These are phyloP conservation scores for Lypha dubia DNA, from an alignment of 2,888 invertebrate genomes.

Conservation along the genomic window DNA sequence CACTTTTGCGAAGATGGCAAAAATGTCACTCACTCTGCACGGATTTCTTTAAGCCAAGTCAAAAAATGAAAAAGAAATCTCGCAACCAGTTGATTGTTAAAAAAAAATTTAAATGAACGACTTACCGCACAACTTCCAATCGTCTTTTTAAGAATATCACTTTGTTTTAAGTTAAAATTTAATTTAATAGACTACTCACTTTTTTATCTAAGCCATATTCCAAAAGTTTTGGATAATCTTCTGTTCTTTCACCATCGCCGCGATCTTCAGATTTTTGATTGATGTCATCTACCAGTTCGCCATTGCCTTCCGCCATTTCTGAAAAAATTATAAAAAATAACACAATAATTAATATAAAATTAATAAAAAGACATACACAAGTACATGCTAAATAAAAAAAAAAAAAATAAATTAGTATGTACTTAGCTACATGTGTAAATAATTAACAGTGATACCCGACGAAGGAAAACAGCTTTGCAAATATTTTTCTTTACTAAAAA, in stretches of 20 bases:
- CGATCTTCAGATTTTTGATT: conserved; percentile 83
- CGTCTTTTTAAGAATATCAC: not conserved
- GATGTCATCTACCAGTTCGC: conserved; percentile 83
- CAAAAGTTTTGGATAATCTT: conserved; percentile 96
- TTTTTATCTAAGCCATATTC: conserved; percentile 98
- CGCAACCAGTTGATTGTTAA: too few species aligned
- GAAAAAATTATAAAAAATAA: conserved; percentile 44
- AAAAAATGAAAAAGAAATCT: too few species aligned
- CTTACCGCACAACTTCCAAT: too few species aligned
- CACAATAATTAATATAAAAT: conserved; percentile 21
- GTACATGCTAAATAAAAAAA: not conserved
- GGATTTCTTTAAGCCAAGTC: too few species aligned
- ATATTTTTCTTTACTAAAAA: not conserved
- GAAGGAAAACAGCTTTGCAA: too few species aligned
- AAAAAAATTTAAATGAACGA: too few species aligned
- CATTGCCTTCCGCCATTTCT: conserved; percentile 84
- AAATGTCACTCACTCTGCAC: too few species aligned
- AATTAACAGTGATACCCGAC: not conserved
- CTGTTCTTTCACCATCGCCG: conserved; percentile 86
- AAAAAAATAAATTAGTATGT: not conserved
- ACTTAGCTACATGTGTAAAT: too few species aligned
- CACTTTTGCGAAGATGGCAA: too few species aligned
- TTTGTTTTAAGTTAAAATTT: not conserved
- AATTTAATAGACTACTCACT: conserved; percentile 84
- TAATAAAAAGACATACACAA: not conserved